Conservation (phyloP, 2,113 vertebrate species). For the Myrmecobius fasciatus region DNA sequence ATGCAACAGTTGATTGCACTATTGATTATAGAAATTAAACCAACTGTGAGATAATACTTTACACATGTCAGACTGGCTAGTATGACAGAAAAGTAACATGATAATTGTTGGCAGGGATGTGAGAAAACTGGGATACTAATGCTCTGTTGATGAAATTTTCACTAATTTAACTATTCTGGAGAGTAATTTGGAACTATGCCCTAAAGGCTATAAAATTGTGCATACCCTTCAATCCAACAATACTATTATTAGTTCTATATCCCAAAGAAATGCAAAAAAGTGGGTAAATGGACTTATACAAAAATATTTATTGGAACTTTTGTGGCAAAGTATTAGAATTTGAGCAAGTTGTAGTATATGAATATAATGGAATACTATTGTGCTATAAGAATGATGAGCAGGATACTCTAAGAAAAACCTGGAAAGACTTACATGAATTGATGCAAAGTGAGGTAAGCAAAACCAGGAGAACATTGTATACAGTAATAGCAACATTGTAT, state of each 20-base stretch:
- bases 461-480: too few species aligned
- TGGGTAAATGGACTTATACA: not conserved
- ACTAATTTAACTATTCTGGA: not conserved
- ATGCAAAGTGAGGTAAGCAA: too few species aligned
- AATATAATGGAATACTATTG: too few species aligned
- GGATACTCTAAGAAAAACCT: too few species aligned
- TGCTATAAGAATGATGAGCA: too few species aligned
- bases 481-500: too few species aligned
- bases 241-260: not conserved
- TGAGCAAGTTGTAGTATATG: not conserved
- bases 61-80: not conserved
- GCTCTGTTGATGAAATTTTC: not conserved
- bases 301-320: not conserved
- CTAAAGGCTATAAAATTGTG: not conserved
- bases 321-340: not conserved
- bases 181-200: too few species aligned
- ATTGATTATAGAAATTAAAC: not conserved
- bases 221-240: not conserved
- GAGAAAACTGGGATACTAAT: not conserved
- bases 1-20: not conserved
- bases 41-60: not conserved
- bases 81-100: not conserved
- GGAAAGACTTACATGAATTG: too few species aligned
- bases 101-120: not conserved
- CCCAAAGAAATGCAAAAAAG: not conserved